Evolutionary conservation across 2,113 vertebrate genomes (phyloP).

Genomic region (Limnothrissa miodon): DNA sequence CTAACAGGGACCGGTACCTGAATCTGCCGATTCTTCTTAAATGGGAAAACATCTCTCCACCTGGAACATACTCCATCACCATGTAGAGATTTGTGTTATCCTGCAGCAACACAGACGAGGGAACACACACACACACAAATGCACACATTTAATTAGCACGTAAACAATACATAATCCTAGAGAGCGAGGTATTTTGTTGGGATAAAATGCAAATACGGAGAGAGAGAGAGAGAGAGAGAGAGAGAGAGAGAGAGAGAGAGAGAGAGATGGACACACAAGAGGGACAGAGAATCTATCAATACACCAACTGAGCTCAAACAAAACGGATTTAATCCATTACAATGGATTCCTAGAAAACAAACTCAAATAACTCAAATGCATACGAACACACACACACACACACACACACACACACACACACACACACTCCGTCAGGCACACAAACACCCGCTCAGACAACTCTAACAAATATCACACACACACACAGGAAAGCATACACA

Average conservation of each 20-base stretch:
- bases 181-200: not conserved
- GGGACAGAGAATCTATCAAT: not conserved
- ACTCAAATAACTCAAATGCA: not conserved
- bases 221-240: not conserved
- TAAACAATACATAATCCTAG: not conserved
- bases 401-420: conserved; percentile 2
- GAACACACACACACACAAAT: conserved; percentile 24
- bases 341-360: not conserved
- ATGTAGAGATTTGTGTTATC: conserved; percentile 93
- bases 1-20: conserved; percentile 65
- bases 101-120: conserved; percentile 53
- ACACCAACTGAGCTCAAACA: not conserved
- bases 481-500: conserved; percentile 28
- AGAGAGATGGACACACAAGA: no score
- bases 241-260: not conserved
- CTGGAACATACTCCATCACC: conserved; percentile 92
- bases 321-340: no score
- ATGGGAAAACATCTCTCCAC: conserved; percentile 93
- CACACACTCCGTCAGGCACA: not conserved
- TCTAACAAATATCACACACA: conserved; percentile 11
- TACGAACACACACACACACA: not conserved
- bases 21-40: conserved; percentile 87
- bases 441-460: not conserved
- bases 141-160: not conserved
- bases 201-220: not conserved